Conservation (phyloP, 2,797 vertebrate species). For the Smutsia gigantea region DNA sequence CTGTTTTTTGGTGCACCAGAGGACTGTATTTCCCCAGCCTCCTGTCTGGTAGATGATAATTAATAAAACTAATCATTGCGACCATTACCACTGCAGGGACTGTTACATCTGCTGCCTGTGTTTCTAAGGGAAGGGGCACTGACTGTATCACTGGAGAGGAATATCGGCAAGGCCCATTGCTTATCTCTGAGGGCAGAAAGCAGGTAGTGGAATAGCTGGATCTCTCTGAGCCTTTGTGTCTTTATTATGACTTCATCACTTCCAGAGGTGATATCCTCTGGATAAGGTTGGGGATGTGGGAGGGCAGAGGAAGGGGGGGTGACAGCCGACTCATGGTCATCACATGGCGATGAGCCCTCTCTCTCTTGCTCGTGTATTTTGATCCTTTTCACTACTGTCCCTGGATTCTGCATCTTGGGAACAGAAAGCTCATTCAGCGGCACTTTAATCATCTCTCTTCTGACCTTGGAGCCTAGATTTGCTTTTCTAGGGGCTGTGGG, state of each 20-base stretch:
- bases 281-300: neutral
- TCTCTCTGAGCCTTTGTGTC: neutral
- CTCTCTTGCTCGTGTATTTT: neutral
- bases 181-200: neutral
- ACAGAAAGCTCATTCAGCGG: neutral
- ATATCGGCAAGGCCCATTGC: neutral
- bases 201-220: neutral
- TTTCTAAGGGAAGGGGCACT: conserved; percentile 6
- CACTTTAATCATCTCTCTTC: neutral
- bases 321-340: neutral
- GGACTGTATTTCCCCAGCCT: neutral
- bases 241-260: neutral
- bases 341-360: neutral
- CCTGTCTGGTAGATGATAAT: neutral
- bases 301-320: neutral
- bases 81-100: neutral
- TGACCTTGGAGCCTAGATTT: neutral
- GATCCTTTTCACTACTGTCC: neutral
- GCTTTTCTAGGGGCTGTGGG: neutral
- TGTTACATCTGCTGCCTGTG: neutral
- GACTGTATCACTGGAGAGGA: neutral
- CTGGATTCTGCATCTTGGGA: neutral
- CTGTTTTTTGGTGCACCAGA: neutral
- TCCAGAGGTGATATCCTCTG: neutral
- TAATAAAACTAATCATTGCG: conserved; percentile 40